Conservation (phyloP, 2,888 invertebrate species). For the Quadroppia sp. region DNA sequence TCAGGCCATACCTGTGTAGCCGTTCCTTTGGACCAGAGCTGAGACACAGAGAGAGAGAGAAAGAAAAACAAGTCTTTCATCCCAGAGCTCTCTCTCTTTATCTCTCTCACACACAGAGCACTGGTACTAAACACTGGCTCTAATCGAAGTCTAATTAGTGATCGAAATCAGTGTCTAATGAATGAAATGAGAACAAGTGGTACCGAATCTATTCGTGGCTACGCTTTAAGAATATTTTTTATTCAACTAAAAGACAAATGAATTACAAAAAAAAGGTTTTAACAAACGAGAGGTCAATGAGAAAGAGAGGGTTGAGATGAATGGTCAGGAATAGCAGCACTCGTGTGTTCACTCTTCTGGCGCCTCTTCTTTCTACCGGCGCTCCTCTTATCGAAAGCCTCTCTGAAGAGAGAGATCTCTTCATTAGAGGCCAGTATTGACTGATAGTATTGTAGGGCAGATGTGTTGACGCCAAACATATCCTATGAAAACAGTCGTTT, state of each 20-base stretch:
- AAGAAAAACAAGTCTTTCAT: background rate
- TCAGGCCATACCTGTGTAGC: background rate
- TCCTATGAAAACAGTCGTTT: conserved; percentile 36
- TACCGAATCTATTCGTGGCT: no score
- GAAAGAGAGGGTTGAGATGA: no score
- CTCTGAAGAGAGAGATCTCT: conserved; percentile 43
- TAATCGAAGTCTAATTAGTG: conserved; percentile 33
- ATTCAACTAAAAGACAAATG: no score
- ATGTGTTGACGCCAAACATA: conserved; percentile 44
- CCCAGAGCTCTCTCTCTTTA: no score
- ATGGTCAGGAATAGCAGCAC: conserved; percentile 37
- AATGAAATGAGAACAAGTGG: no score
- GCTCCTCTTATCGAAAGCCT: conserved; percentile 33
- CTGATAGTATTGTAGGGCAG: conserved; percentile 42
- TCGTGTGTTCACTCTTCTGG: conserved; percentile 24
- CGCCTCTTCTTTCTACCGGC: conserved; percentile 42
- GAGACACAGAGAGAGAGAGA: no score
- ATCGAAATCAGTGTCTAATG: background rate
- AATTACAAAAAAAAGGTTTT: no score
- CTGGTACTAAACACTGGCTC: background rate
- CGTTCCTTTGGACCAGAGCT: no score
- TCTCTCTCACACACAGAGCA: no score
- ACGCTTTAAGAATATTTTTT: no score
- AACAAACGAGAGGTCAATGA: no score
- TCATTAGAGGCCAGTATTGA: conserved; percentile 43